Conservation (phyloP, 2,888 invertebrate species). For the Tromatobia lineatoria region DNA sequence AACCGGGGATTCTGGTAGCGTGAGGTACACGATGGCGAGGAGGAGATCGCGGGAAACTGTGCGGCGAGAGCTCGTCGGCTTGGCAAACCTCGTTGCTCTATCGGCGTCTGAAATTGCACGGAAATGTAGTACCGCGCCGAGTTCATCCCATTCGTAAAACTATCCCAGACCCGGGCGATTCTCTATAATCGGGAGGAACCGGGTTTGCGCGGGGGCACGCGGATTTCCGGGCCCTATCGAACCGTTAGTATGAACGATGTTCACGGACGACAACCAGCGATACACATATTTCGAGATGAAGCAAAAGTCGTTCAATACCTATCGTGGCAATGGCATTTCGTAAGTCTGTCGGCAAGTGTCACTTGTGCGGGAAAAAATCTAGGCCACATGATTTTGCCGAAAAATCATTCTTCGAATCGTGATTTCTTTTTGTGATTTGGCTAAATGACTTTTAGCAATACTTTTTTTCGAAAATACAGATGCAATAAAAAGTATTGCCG, state of each 20-base stretch:
- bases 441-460: too few relatives aligned
- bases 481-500: too few relatives aligned
- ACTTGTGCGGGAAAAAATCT: too few relatives aligned
- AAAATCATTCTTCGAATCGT: too few relatives aligned
- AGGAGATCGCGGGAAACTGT: slow-evolving; percentile 61
- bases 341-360: neutral
- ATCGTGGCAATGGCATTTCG: neutral
- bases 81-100: slow-evolving; percentile 68
- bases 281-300: slow-evolving; percentile 17
- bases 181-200: slow-evolving; percentile 46
- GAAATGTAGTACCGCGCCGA: slow-evolving; percentile 61
- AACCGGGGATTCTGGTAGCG: slow-evolving; percentile 15
- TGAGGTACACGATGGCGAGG: slow-evolving; percentile 10
- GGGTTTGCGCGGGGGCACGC: slow-evolving; percentile 58
- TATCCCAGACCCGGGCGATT: slow-evolving; percentile 24
- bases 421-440: too few relatives aligned
- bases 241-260: slow-evolving; percentile 49
- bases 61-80: slow-evolving; percentile 62
- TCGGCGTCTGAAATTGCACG: slow-evolving; percentile 68
- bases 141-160: slow-evolving; percentile 51
- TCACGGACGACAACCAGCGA: slow-evolving; percentile 13
- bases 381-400: too few relatives aligned
- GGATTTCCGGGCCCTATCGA: slow-evolving; percentile 62
- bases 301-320: neutral
- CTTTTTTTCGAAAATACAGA: too few relatives aligned